Base-by-base conservation (phyloP, 2,888 invertebrate species). In the Harpalus rubripes region DNA sequence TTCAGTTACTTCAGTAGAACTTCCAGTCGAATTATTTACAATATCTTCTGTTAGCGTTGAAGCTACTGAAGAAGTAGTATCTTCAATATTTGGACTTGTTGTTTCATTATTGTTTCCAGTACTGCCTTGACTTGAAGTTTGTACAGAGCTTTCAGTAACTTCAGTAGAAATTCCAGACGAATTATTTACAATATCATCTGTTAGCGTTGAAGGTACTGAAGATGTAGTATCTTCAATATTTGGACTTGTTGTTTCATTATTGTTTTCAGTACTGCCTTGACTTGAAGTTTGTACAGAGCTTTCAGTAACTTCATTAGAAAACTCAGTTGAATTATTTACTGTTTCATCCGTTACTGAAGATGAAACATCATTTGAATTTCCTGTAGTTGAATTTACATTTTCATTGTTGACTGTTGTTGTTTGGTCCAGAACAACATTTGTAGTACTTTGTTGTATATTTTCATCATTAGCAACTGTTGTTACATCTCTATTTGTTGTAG, bases 321-420 rank as follows among this genome's bases (percentile, higher is more conserved):
- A 7, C 1, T 44, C 10, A 10, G 44, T 44, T 44, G 44, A 44
- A 44, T 7, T 44, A 10, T 7, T 44, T 44, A 1, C 44, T 1
- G 6, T 44, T 44, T 44, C 44, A 4, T 44, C 44, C 6, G 44
- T 52, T 52, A 12, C 44, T 10, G 44, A 52, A 10, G 44, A 52
- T 12, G 44, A 52, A 12, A 3, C 12, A 12, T 52, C 44, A 44
- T 10, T 44, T 44, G 44, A 22, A 26, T 68, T 32, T 26, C 16
- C n/a, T 10, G 61, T 61, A 5, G 18, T 61, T 58, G 16, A 58
- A 58, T 15, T 58, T n/a, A 58, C 58, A 58, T 58, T 58, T 52
- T 52, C 44, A 52, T 10, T 52, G 12, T 52, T 52, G 10, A 52
- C 44, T 52, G 2, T 52, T 52, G 44, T 52, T 52, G 44, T 52